Percentiles rank a stretch among this genome's conserved stretches.
phyloP scores from a whole-genome alignment of 2,797 vertebrate species.

The Gephyroberyx darwinii region DNA sequence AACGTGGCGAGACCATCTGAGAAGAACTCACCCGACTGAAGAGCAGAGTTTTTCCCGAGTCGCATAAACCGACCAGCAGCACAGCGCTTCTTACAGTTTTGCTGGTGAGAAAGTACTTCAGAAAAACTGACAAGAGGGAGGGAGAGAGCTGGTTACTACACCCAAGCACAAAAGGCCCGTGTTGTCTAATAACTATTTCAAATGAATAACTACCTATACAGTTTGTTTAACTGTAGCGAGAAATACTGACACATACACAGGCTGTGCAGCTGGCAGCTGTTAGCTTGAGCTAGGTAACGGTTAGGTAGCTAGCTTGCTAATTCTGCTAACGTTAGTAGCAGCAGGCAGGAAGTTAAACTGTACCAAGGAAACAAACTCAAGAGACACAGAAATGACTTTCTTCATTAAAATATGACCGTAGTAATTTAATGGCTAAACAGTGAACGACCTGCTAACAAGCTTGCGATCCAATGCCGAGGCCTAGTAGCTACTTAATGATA shows the following conservation, averaged over 20 bases:
- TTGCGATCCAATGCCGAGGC: neutral
- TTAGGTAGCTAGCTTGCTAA: slow-evolving; percentile 13
- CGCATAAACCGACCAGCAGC: slow-evolving; percentile 92
- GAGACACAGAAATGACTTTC: neutral
- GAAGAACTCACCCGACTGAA: slow-evolving; percentile 86
- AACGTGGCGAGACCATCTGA: slow-evolving; percentile 29
- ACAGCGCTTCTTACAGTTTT: slow-evolving; percentile 87
- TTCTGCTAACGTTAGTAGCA: too few species aligned
- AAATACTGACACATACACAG: neutral
- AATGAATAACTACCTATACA: neutral
- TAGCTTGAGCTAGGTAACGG: slow-evolving; percentile 1
- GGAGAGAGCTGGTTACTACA: neutral
- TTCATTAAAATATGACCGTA: neutral
- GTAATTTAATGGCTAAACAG: rapidly evolving
- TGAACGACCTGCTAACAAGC: neutral
- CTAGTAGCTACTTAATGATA: neutral
- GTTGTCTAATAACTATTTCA: neutral
- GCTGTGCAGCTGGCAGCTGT: slow-evolving; percentile 20
- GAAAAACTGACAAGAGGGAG: slow-evolving; percentile 80
- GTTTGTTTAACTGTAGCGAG: too few species aligned
- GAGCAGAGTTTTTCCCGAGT: slow-evolving; percentile 93
- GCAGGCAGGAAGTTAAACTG: too few species aligned
- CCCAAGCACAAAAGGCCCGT: too few species aligned
- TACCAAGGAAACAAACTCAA: neutral
- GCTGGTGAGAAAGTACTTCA: slow-evolving; percentile 86